Evolutionary conservation across 2,797 vertebrate species (phyloP).

Genomic region (Salarias fasciatus): DNA sequence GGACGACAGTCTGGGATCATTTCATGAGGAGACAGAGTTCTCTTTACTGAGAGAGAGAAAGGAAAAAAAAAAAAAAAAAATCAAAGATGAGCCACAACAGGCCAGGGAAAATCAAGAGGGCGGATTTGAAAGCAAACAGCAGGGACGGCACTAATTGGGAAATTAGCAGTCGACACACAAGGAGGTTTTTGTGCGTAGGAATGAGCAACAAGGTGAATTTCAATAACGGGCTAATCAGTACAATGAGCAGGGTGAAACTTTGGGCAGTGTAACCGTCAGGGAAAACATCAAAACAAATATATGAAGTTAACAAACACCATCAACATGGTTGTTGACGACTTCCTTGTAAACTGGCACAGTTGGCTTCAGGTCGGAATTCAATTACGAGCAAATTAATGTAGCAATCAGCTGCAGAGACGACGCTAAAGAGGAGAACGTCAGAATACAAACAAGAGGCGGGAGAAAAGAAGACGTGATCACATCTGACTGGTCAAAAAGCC

Average conservation of each 20-base stretch:
- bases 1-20: not conserved
- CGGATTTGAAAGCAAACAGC: not conserved
- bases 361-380: not conserved
- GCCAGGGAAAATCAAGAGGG: not conserved
- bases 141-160: not conserved
- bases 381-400: not conserved
- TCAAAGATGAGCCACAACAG: not conserved
- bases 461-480: constrained; percentile 11
- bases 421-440: not conserved
- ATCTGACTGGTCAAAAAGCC: constrained; percentile 23
- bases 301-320: not conserved
- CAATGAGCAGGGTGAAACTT: too few species aligned
- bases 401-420: not conserved
- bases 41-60: not conserved
- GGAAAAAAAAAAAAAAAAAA: too few species aligned
- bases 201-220: not conserved
- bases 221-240: not conserved
- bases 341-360: not conserved
- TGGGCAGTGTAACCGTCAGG: not conserved
- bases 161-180: not conserved
- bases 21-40: not conserved
- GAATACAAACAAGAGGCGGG: constrained; percentile 1
- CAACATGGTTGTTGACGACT: not conserved
- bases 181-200: not conserved
- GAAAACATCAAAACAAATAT: not conserved